A percentile compares a stretch with the other conserved stretches of the same genome.
Conservation (phyloP, 2,113 vertebrate genomes). For the Cavia porcellus region DNA sequence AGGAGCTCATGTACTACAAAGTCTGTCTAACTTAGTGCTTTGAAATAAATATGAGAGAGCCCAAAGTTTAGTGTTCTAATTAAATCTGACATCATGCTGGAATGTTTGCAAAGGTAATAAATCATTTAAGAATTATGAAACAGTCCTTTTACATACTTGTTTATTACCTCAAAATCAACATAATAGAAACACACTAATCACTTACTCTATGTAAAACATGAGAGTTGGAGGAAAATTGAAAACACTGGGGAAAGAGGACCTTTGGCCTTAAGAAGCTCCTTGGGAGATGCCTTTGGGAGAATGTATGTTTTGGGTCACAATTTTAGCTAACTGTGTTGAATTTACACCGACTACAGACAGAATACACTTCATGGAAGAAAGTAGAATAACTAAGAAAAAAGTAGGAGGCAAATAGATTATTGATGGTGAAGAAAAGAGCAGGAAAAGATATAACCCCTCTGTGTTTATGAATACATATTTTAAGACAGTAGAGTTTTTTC, state of each 20-base stretch:
- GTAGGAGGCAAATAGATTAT: not conserved
- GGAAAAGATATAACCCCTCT: not conserved
- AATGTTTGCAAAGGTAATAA: conserved; percentile 64
- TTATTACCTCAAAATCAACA: conserved; percentile 58
- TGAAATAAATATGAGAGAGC: conserved; percentile 60
- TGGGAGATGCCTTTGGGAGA: not conserved
- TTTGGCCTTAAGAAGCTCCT: not conserved
- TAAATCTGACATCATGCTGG: conserved; percentile 69
- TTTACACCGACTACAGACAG: not conserved
- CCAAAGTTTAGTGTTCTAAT: conserved; percentile 54
- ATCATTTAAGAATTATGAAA: conserved; percentile 66
- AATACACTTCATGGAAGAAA: not conserved
- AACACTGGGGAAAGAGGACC: not conserved
- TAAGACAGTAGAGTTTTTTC: not conserved
- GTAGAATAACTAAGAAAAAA: not conserved
- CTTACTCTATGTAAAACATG: not conserved
- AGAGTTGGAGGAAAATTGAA: not conserved
- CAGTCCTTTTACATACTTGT: not conserved
- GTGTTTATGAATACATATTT: not conserved
- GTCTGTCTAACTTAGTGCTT: conserved; percentile 47
- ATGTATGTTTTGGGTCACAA: not conserved
- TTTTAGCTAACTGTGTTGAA: not conserved
- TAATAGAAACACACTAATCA: conserved; percentile 22
- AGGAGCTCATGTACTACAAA: conserved; percentile 31
- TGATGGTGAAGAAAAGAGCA: not conserved